Conservation (phyloP, 1,140 invertebrate species). For the Leptinotarsa undecemlineata region DNA sequence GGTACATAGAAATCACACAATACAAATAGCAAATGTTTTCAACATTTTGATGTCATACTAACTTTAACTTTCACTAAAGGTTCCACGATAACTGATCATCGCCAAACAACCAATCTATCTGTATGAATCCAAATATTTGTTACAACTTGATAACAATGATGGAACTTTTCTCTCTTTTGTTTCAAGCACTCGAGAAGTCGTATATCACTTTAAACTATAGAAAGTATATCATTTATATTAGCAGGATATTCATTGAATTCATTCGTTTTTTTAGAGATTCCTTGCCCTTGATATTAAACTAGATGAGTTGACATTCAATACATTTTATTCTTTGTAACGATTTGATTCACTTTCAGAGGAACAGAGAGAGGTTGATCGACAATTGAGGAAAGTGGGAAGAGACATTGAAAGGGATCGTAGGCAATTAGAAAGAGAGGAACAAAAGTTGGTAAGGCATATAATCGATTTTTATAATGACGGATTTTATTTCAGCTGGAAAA, state of each 20-base stretch:
- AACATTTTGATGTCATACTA: too few species aligned
- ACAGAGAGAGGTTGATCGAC: conserved; percentile 79
- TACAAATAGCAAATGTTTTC: too few species aligned
- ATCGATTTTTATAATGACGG: too few species aligned
- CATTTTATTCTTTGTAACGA: conserved; percentile 9
- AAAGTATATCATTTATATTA: not conserved
- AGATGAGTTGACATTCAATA: conserved; percentile 3
- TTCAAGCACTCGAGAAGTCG: not conserved
- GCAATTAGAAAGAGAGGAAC: conserved; percentile 84
- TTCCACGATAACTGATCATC: too few species aligned
- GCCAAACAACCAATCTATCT: too few species aligned
- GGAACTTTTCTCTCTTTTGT: too few species aligned
- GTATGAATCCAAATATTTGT: not conserved
- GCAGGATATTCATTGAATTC: not conserved
- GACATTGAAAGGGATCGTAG: conserved; percentile 81
- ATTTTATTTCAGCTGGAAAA: not conserved
- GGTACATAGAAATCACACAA: too few species aligned
- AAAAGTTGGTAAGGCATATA: conserved; percentile 72
- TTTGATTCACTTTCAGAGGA: conserved; percentile 68
- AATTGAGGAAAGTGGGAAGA: conserved; percentile 76
- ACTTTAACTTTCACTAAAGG: too few species aligned
- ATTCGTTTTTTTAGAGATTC: not conserved
- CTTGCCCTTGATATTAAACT: not conserved
- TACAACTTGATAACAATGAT: not conserved
- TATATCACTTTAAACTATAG: too few species aligned